Evolutionary conservation across 2,797 vertebrate genomes (phyloP), one percentile per base, ranked within the genome.

Genomic region (Hafferia zeledoni): DNA sequence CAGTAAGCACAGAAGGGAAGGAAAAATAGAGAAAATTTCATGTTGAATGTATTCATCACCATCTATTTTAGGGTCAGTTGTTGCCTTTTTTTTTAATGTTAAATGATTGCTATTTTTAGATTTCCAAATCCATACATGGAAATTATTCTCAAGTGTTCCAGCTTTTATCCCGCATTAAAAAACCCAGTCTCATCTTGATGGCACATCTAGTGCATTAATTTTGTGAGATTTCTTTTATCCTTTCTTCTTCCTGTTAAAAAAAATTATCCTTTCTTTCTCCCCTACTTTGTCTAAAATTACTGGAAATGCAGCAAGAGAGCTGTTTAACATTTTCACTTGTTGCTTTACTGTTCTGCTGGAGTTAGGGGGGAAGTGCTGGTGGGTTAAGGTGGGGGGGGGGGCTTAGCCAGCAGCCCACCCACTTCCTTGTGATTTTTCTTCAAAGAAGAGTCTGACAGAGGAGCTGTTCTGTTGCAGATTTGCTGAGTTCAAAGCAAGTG

Each of bases 21-120:
- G 89, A 43, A 86, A 80, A 95, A 90, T 53, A 87, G 83, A 86
- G 76, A 77, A 90, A 78, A 95, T 70, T 89, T 92, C 5, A 37
- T 94, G 47, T 43, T 89, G 82, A 92, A 78, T 92, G 43, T 55
- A 53, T 79, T 89, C 75, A 93, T 94, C 72, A 76, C 50, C 17
- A 69, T 88, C 76, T 95, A 87, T 93, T 95, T 81, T 79, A 82
- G 50, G 87, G 86, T 83, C 74, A 91, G 76, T 92, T 95, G 63
- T 91, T 60, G 33, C 50, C 5, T 6, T 74, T 65, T 61, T 90
- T 39, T 31, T 37, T 83, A 11, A 11, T 68, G 35, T 93, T 79
- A 90, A 94, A 89, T 89, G 44, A 92, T 28, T 68, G 49, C 77
- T 95, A 95, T 95, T 96, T 97, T 96, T 97, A 94, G 94, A 41